Base-by-base conservation (phyloP, 2,888 invertebrate species). In the Yponomeuta plumbellus region DNA sequence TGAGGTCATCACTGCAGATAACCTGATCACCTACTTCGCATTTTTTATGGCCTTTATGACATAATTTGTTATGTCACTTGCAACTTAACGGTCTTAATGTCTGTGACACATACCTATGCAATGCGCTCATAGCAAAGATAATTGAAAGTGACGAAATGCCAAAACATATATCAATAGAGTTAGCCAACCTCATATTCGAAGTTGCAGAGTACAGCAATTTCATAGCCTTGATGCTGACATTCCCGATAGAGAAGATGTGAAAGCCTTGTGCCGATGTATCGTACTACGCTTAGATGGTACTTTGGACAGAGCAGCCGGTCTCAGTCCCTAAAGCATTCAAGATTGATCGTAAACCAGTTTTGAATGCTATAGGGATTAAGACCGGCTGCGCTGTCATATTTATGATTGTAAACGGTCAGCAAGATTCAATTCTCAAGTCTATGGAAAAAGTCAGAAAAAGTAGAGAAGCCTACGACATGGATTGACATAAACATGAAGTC, bases 161-260 rank as follows among this genome's bases (percentile, higher is more conserved):
- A 11, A n/a, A 40, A 39, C 13, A 10, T 11, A 34, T 65, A 1
- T 11, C 20, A 11, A 65, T 58, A 6, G 26, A 59, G 34, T 21
- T 65, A 11, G 65, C 39, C 4, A 65, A 40, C 59, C 59, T 58
- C 21, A 11, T 65, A 8, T 5, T 65, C 20, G 59, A 65, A 4
- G 11, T 65, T 11, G 10, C 17, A 2, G 17, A 59, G 17, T 65
- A 59, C 21, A 8, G 21, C 8, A 21, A 20, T 3, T 21, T 11
- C 20, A 21, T 65, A 8, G 34, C 22, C 3, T 59, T 22, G 22
- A 11, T 58, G 1, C 26, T 65, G 17, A 8, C n/a, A 2, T 11
- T 10, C 4, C 6, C 6, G 17, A 39, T 40, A 11, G 10, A 39
- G 59, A 59, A 21, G 59, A 59, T 22, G 22, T 59, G 8, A 10